phyloP scores from a whole-genome alignment of 2,888 invertebrate genomes.

The Boloria selene region DNA sequence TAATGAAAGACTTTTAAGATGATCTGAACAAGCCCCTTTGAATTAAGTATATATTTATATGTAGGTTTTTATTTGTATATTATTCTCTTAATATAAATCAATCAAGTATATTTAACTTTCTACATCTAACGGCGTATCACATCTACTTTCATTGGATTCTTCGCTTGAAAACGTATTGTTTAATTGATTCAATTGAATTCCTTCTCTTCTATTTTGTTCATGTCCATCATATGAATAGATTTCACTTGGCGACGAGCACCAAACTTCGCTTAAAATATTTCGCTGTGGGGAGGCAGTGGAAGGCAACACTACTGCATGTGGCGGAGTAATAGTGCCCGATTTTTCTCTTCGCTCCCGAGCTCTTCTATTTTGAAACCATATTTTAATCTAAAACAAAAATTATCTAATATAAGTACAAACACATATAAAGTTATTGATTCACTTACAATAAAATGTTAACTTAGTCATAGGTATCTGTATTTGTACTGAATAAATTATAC shows the following conservation, averaged over 20 bases:
- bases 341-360: conserved; percentile 88
- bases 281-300: conserved; percentile 49
- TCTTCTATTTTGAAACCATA: conserved; percentile 92
- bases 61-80: no score
- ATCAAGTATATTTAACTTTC: conserved; percentile 48
- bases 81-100: conserved; percentile 4
- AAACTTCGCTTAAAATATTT: conserved; percentile 23
- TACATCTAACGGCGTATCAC: conserved; percentile 63
- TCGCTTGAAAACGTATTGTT: conserved; percentile 37
- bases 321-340: conserved; percentile 59
- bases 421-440: neutral
- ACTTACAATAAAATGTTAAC: no score
- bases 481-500: no score
- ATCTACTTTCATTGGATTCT: conserved; percentile 44
- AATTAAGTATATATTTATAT: no score
- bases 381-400: conserved; percentile 74
- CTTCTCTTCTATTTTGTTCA: neutral
- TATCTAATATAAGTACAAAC: neutral
- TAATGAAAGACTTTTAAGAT: no score
- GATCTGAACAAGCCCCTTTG: no score
- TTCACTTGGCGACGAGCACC: conserved; percentile 21
- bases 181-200: conserved; percentile 9
- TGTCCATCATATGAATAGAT: neutral
- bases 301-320: conserved; percentile 61
- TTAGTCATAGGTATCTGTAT: no score